phyloP scores from a whole-genome alignment of 2,797 vertebrate genomes.

The Anguilla marmorata region DNA sequence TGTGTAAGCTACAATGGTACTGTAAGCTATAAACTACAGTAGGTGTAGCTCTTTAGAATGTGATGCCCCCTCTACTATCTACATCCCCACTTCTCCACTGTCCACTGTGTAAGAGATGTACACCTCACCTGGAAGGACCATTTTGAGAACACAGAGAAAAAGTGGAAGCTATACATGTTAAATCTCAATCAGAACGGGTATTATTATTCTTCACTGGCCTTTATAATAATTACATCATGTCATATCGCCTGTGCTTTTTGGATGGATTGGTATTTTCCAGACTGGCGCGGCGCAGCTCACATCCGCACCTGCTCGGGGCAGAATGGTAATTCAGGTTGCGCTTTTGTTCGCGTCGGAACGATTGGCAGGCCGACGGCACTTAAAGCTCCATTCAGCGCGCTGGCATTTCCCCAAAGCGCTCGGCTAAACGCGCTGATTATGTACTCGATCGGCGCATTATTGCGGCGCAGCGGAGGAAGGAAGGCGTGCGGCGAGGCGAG shows the following conservation, averaged over 20 bases:
- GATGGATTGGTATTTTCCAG: neutral
- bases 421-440: slow-evolving; percentile 11
- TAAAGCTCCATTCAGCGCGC: neutral
- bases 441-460: slow-evolving; percentile 19
- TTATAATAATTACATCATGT: neutral
- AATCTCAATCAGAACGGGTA: neutral
- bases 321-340: neutral
- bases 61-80: too few relatives aligned
- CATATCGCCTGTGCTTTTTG: neutral
- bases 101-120: too few relatives aligned
- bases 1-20: too few relatives aligned
- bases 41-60: too few relatives aligned
- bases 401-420: neutral
- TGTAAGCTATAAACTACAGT: too few relatives aligned
- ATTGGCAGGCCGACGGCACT: neutral
- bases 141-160: too few relatives aligned
- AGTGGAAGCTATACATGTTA: neutral
- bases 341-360: neutral
- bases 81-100: neutral
- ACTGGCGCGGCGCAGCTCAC: neutral
- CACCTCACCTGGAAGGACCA: neutral
- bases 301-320: neutral
- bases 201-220: neutral
- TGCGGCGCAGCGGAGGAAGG: neutral
- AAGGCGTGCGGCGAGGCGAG: neutral